Evolutionary conservation across 1,140 invertebrate species (phyloP).

Genomic region (Drosophila simulans): DNA sequence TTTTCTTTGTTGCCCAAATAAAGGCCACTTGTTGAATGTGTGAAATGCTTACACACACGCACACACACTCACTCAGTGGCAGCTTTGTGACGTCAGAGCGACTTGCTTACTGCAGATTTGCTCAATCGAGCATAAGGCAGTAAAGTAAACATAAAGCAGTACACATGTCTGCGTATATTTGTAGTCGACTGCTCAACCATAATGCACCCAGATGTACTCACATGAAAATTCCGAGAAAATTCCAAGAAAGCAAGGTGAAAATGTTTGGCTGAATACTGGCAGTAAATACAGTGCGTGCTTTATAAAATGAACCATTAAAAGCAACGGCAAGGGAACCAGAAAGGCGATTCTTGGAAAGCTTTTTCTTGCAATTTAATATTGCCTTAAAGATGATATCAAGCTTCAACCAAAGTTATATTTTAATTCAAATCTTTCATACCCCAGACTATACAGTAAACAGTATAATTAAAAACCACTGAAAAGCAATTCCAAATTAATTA

Average conservation of each 20-base stretch:
- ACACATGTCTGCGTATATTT: constrained; percentile 3
- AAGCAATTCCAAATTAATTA: constrained; percentile 1
- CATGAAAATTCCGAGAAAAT: constrained; percentile 1
- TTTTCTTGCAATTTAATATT: too few relatives aligned
- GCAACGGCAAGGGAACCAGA: not conserved
- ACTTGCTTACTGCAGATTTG: constrained; percentile 24
- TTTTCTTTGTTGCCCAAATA: constrained; percentile 20
- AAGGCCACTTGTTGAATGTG: constrained; percentile 34
- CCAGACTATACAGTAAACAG: not conserved
- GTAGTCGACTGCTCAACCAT: not conserved
- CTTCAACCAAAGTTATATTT: not conserved
- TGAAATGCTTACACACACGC: constrained; percentile 15
- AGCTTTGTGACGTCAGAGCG: constrained; percentile 12
- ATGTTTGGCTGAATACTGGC: too few relatives aligned
- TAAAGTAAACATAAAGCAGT: constrained; percentile 23
- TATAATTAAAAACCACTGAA: not conserved
- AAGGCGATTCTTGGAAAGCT: too few relatives aligned
- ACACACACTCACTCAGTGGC: not conserved
- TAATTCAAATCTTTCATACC: not conserved
- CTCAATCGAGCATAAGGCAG: constrained; percentile 6
- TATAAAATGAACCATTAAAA: not conserved
- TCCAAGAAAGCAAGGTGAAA: not conserved
- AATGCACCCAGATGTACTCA: constrained; percentile 1
- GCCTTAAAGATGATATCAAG: too few relatives aligned
- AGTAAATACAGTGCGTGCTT: not conserved